Evolutionary conservation across 2,113 vertebrate species (phyloP).

Genomic region (Saccopteryx leptura): DNA sequence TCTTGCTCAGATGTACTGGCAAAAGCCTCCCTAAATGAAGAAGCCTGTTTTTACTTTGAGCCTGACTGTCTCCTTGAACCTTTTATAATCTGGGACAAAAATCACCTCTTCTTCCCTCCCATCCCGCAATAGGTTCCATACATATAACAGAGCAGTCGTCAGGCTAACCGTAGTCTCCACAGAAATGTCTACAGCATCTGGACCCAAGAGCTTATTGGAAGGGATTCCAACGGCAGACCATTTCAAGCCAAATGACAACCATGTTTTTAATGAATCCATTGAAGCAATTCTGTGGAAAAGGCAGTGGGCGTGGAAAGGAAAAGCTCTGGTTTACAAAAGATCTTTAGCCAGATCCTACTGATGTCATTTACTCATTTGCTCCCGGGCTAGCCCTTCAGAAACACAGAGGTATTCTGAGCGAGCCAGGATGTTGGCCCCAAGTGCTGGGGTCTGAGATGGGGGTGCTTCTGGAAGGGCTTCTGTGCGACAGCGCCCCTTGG

Average conservation of each 20-base stretch:
- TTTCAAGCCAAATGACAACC: background rate
- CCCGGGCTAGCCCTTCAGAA: constrained; percentile 30
- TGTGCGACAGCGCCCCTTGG: background rate
- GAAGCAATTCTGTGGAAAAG: constrained; percentile 47
- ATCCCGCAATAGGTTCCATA: background rate
- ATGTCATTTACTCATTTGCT: background rate
- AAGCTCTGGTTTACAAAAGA: constrained; percentile 2
- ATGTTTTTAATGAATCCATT: constrained; percentile 46
- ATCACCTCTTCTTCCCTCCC: background rate
- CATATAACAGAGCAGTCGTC: fast-evolving
- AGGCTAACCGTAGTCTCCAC: background rate
- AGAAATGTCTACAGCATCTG: background rate
- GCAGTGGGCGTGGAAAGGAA: constrained; percentile 55
- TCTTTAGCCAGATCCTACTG: constrained; percentile 20
- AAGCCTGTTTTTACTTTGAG: background rate
- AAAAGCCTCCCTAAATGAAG: background rate
- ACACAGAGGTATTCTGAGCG: background rate
- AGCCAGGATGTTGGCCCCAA: background rate
- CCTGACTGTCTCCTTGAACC: background rate
- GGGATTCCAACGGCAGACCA: background rate
- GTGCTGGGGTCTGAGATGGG: background rate
- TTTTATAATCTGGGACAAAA: background rate
- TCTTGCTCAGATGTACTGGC: background rate
- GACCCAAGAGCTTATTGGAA: background rate
- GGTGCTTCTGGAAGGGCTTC: background rate